These are phyloP conservation scores for Paraescarpia echinospica DNA, from an alignment of 1,140 invertebrate genomes.

Conservation along the genomic window DNA sequence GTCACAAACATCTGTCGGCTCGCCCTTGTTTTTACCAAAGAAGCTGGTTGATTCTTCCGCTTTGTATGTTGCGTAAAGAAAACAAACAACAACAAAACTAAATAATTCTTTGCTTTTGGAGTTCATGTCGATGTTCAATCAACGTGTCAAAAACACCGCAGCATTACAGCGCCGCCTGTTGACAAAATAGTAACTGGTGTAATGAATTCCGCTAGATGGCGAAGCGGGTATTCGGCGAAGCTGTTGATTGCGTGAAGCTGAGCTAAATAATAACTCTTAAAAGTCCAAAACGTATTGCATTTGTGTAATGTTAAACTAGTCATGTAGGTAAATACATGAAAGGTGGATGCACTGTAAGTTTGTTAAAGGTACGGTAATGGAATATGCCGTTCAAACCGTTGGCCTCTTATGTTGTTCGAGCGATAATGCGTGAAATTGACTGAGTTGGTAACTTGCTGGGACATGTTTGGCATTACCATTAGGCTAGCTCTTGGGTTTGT, in stretches of 20 bases:
- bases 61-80: slow-evolving; percentile 6
- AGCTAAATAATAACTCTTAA: not conserved
- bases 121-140: not conserved
- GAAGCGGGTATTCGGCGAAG: too few relatives aligned
- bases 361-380: not conserved
- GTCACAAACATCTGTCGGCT: not conserved
- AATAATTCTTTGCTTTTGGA: not conserved
- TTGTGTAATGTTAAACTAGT: not conserved
- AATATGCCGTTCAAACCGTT: not conserved
- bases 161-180: not conserved
- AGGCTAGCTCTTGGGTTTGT: not conserved
- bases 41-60: slow-evolving; percentile 22
- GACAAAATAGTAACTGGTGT: not conserved
- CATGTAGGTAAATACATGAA: not conserved
- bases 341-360: not conserved
- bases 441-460: not conserved
- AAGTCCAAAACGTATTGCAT: not conserved
- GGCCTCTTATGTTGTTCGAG: not conserved
- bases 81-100: not conserved
- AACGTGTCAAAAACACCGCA: not conserved
- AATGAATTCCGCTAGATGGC: not conserved
- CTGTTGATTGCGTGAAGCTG: not conserved
- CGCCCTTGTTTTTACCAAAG: not conserved
- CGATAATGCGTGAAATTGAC: not conserved
- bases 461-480: not conserved